phyloP scores from a whole-genome alignment of 1,140 invertebrate genomes.

The Pachyrhynchus sulphureomaculatus region DNA sequence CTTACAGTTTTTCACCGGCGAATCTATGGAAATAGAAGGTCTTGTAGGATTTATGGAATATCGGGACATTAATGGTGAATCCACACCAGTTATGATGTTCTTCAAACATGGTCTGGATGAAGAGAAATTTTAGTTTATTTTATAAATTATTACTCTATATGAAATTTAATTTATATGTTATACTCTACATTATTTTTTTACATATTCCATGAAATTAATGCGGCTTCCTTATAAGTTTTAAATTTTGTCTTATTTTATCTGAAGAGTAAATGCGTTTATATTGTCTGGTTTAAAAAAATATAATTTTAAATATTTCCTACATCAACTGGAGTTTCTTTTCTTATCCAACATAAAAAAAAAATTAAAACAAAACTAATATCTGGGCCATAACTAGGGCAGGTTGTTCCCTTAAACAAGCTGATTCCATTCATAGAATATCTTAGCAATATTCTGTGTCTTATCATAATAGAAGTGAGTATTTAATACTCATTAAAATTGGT shows the following conservation, averaged over 20 bases:
- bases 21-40: constrained; percentile 92
- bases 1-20: constrained; percentile 91
- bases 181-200: background rate
- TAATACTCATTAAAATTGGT: too few species aligned
- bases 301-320: background rate
- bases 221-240: background rate
- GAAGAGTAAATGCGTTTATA: background rate
- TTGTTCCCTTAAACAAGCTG: too few species aligned
- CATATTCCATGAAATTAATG: background rate
- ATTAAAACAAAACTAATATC: too few species aligned
- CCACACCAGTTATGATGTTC: constrained; percentile 87
- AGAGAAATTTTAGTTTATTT: constrained; percentile 80
- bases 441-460: too few species aligned
- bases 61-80: constrained; percentile 80
- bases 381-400: too few species aligned
- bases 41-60: constrained; percentile 93
- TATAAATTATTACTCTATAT: constrained; percentile 8
- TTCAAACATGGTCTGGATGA: constrained; percentile 94
- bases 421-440: too few species aligned
- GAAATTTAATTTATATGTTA: constrained; percentile 14
- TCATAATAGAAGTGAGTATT: too few species aligned
- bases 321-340: background rate
- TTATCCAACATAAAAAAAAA: too few species aligned
- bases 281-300: background rate
- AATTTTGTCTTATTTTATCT: background rate